Evolutionary conservation across 64 coral and sea anemone genomes (phyloP).

Genomic region (Orbicella faveolata): DNA sequence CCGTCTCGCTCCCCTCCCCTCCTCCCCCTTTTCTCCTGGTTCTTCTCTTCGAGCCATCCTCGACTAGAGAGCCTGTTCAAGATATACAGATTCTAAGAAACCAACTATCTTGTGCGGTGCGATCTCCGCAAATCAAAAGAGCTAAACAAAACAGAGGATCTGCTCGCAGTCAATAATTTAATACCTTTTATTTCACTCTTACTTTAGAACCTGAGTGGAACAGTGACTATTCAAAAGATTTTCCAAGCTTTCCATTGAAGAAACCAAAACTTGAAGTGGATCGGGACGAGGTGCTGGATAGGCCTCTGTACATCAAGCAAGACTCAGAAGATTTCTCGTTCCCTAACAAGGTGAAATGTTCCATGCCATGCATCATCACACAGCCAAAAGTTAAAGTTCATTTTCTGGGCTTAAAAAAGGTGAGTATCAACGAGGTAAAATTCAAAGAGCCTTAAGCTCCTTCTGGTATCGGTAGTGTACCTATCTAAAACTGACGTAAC

Average conservation of each 20-base stretch:
- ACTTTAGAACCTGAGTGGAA: neutral
- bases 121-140: no score
- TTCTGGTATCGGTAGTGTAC: no score
- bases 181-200: neutral
- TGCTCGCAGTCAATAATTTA: neutral
- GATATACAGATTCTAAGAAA: no score
- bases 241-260: neutral
- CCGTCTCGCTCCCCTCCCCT: no score
- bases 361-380: neutral
- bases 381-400: slow-evolving; percentile 26
- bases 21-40: no score
- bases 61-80: no score
- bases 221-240: slow-evolving; percentile 1
- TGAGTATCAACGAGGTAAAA: neutral
- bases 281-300: neutral
- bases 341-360: neutral
- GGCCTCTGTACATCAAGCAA: neutral
- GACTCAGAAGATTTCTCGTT: neutral
- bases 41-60: no score
- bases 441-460: no score
- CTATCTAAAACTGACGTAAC: no score
- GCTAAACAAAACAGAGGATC: neutral
- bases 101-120: no score
- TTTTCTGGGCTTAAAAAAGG: slow-evolving; percentile 44
- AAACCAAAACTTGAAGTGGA: slow-evolving; percentile 17